These are phyloP conservation scores for Eumerus sabulonum DNA, from an alignment of 2,888 invertebrate species.

Conservation along the genomic window DNA sequence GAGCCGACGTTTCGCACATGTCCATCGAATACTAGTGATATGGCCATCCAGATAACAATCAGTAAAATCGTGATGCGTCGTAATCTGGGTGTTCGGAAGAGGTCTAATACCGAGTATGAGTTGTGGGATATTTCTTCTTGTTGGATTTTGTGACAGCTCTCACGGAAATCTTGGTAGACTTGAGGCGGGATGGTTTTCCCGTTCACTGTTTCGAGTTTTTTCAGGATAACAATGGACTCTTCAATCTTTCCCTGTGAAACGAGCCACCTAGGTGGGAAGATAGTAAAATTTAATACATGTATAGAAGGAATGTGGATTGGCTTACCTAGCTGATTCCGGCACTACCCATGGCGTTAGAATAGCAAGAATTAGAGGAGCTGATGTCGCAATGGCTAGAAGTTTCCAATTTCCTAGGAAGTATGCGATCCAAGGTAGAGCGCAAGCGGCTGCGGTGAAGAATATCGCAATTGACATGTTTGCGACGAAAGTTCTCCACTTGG, in stretches of 20 bases:
- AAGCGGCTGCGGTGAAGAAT: slow-evolving; percentile 91
- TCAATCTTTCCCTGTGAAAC: slow-evolving; percentile 91
- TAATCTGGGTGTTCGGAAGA: slow-evolving; percentile 88
- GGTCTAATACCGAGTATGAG: slow-evolving; percentile 88
- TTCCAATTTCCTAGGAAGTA: slow-evolving; percentile 90
- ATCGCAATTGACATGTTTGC: slow-evolving; percentile 95
- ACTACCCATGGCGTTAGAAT: slow-evolving; percentile 87
- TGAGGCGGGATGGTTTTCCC: slow-evolving; percentile 86
- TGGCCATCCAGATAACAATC: slow-evolving; percentile 93
- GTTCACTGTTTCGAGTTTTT: slow-evolving; percentile 89
- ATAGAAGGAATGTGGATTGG: slow-evolving; percentile 23
- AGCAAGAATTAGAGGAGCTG: slow-evolving; percentile 86
- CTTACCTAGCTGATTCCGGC: slow-evolving; percentile 90
- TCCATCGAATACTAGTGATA: slow-evolving; percentile 92
- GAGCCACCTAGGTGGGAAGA: slow-evolving; percentile 83
- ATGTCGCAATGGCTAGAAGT: slow-evolving; percentile 87
- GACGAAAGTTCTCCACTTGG: slow-evolving; percentile 93
- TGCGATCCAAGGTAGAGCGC: slow-evolving; percentile 91
- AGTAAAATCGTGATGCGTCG: slow-evolving; percentile 88
- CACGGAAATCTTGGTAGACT: slow-evolving; percentile 84
- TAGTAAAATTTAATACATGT: no score
- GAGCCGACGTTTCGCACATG: slow-evolving; percentile 93
- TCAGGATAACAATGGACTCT: slow-evolving; percentile 87
- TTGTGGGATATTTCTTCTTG: slow-evolving; percentile 86
- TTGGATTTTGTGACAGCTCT: slow-evolving; percentile 84